Percentiles rank a stretch among this genome's conserved stretches.
Evolutionary conservation across 2,888 invertebrate species (phyloP).

Genomic region (Temnothorax unifasciatus): DNA sequence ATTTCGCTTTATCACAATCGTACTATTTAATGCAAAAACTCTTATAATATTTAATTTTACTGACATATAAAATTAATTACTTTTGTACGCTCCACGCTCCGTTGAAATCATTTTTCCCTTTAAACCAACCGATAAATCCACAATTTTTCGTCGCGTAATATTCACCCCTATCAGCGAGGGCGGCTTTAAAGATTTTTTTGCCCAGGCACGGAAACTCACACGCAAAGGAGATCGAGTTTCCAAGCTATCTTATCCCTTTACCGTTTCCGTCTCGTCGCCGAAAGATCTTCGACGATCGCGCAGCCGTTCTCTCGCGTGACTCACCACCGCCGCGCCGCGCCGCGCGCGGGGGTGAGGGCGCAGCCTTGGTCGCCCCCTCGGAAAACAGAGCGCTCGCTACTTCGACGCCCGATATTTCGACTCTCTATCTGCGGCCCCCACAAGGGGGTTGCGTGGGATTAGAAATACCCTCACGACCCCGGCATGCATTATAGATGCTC

Average conservation of each 20-base stretch:
- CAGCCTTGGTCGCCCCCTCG: constrained; percentile 65
- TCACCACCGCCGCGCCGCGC: constrained; percentile 65
- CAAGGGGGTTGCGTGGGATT: constrained; percentile 64
- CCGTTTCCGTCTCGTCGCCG: constrained; percentile 50
- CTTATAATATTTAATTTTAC: constrained; percentile 3
- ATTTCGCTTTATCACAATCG: background rate
- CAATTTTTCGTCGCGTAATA: constrained; percentile 25
- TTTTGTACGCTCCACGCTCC: background rate
- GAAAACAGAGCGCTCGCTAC: constrained; percentile 65
- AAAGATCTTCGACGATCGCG: constrained; percentile 58
- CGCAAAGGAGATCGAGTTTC: constrained; percentile 51
- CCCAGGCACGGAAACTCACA: constrained; percentile 40
- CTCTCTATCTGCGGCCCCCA: constrained; percentile 44
- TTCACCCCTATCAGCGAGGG: constrained; percentile 19
- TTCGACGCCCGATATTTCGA: constrained; percentile 71
- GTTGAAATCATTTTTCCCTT: background rate
- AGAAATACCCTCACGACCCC: constrained; percentile 66
- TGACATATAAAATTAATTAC: constrained; percentile 20
- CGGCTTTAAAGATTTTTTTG: constrained; percentile 44
- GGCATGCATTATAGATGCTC: constrained; percentile 64
- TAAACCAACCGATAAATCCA: background rate
- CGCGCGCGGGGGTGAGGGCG: constrained; percentile 18
- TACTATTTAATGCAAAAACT: background rate
- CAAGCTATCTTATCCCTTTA: constrained; percentile 55
- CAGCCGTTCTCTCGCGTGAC: constrained; percentile 71